These are phyloP conservation scores for Aurelia coerulea DNA, from an alignment of 30 jellyfish, hydroid and myxozoan species.

Conservation along the genomic window DNA sequence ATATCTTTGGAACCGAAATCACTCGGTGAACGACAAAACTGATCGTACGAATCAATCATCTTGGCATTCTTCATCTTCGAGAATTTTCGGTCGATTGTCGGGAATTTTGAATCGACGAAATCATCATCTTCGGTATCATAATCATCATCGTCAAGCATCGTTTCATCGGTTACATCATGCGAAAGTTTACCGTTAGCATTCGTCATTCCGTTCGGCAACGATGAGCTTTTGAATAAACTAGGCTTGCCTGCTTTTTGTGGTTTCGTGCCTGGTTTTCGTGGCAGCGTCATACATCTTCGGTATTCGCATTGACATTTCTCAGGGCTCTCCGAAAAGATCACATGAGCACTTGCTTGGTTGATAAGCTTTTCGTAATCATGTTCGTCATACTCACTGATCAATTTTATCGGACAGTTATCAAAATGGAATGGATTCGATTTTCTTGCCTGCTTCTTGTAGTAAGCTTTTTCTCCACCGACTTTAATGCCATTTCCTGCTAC, in stretches of 20 bases:
- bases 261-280: slow-evolving; percentile 70
- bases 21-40: slow-evolving; percentile 89
- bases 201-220: slow-evolving; percentile 76
- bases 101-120: slow-evolving; percentile 74
- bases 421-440: slow-evolving; percentile 65
- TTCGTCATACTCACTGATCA: slow-evolving; percentile 46
- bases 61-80: slow-evolving; percentile 83
- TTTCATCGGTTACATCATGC: slow-evolving; percentile 57
- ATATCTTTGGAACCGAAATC: slow-evolving; percentile 82
- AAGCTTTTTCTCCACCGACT: slow-evolving; percentile 30
- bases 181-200: slow-evolving; percentile 15
- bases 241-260: slow-evolving; percentile 62
- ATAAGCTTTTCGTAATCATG: slow-evolving; percentile 34
- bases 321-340: slow-evolving; percentile 68
- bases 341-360: slow-evolving; percentile 71
- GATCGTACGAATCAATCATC: slow-evolving; percentile 97
- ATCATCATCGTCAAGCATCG: slow-evolving; percentile 83
- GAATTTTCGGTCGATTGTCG: slow-evolving; percentile 66
- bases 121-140: slow-evolving; percentile 91
- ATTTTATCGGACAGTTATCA: slow-evolving; percentile 73
- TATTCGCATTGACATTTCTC: slow-evolving; percentile 53
- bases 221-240: slow-evolving; percentile 74
- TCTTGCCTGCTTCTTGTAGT: slow-evolving; percentile 47
- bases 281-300: slow-evolving; percentile 72
- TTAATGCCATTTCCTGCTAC: slow-evolving; percentile 30